Base-by-base conservation (phyloP, 2,888 invertebrate species). In the Imbricaverruca yamaguchii region DNA sequence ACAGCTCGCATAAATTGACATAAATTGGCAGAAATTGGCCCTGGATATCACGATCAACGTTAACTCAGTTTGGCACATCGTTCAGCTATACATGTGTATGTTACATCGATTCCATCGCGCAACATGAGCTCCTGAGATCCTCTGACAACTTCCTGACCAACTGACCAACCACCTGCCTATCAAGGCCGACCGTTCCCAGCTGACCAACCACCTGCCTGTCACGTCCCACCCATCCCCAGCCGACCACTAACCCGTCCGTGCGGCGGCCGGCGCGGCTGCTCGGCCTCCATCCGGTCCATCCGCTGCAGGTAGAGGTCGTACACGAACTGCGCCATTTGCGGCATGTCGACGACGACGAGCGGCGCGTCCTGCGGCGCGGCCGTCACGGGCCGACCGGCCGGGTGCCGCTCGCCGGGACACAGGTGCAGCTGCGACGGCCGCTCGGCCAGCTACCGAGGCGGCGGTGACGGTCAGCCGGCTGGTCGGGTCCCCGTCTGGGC, bases 251-350 rank as follows among this genome's bases (percentile, higher is more conserved):
- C 25, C n/a, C 55, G 9, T 15, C 25, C 39, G 1, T 7, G 13
- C 3, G 13, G 0, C 2, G 9, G 11, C 69, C 18, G 15, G 15
- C 8, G 88, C 83, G 87, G 86, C 85, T 88, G 88, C 83, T 87
- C 88, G 82, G 88, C 87, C 85, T 92, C 91, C 85, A 92, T 87
- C 69, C 89, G 89, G 82, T 92, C 91, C 81, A 95, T 91, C 86
- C 92, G 91, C 81, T 92, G 90, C 86, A 93, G 91, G 87, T 98
- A 98, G 88, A 95, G 92, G 85, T 96, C 93, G 88, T 94, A 97
- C 0, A 98, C 98, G 88, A 94, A 96, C 86, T 94, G 92, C 0
- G 96, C 95, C 94, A 98, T 96, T 86, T 97, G 94, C 1, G 95
- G 92, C 94, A 98, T 97, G 87, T 96, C 94, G 83, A 91, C 6